phyloP scores from a whole-genome alignment of 2,113 vertebrate species.

The Callorhinus ursinus region DNA sequence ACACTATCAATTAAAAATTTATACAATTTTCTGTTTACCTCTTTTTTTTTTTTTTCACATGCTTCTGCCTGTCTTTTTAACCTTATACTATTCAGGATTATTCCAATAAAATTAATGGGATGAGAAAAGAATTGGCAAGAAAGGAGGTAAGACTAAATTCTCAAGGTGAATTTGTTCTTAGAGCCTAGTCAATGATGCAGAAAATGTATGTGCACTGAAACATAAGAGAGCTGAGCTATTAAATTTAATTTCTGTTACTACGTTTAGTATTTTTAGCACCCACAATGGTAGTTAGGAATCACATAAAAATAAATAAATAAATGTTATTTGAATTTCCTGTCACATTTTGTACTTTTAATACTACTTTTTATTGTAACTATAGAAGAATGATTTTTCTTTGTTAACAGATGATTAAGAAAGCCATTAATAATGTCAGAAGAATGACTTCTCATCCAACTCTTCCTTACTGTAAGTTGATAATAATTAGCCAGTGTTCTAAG shows the following conservation, averaged over 20 bases:
- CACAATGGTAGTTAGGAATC: constrained; percentile 54
- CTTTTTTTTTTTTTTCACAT: constrained; percentile 80
- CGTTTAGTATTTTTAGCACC: background rate
- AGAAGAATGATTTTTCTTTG: constrained; percentile 59
- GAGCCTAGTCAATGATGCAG: constrained; percentile 75
- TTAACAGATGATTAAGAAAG: constrained; percentile 96
- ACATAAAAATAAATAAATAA: constrained; percentile 62
- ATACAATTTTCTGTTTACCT: constrained; percentile 83
- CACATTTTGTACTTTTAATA: constrained; percentile 56
- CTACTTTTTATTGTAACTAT: constrained; percentile 47
- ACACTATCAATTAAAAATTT: constrained; percentile 61
- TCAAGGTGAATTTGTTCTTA: constrained; percentile 79
- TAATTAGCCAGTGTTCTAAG: constrained; percentile 33
- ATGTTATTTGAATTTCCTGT: constrained; percentile 22
- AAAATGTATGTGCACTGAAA: constrained; percentile 68
- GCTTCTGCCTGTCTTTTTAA: constrained; percentile 87
- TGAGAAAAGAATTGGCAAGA: constrained; percentile 87
- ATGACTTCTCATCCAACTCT: constrained; percentile 99
- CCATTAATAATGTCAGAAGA: constrained; percentile 97
- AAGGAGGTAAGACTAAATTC: constrained; percentile 85
- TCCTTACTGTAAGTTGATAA: constrained; percentile 95
- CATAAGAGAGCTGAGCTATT: constrained; percentile 62
- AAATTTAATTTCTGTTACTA: constrained; percentile 22
- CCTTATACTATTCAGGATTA: constrained; percentile 85
- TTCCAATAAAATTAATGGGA: constrained; percentile 87